Base-by-base conservation (phyloP, 2,113 vertebrate genomes). In the Cyprinodon brontotheroides region DNA sequence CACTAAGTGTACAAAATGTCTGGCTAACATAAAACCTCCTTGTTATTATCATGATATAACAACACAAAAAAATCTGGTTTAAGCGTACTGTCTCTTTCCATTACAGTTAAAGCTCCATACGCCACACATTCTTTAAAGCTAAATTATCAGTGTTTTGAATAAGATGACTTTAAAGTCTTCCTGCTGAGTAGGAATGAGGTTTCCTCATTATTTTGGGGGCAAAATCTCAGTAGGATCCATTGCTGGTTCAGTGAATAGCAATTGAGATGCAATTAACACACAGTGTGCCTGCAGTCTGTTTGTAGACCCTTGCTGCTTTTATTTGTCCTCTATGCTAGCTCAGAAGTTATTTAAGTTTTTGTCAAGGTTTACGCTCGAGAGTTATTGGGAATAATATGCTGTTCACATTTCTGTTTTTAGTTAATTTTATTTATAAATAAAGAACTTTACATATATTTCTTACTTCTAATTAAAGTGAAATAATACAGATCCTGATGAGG, bases 231-330 rank as follows among this genome's bases (percentile, higher is more conserved):
- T 81, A 81, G 87, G 90, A 87, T 78, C 74, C 59, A 82, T 75
- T 70, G 70, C 75, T 87, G 87, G 86, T 77, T 84, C 87, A 86
- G 70, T 84, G 75, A 83, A 84, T 78, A 75, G 80, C 89, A 89
- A 89, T 85, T 82, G 77, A 82, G 73, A 87, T 59, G 78, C 70
- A 0, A 90, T 92, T 91, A 92, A 83, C 66, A 40, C 90, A 77
- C 89, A 90, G 83, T 78, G 48, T 80, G 90, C 87, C 89, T 72
- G 86, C 81, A 89, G 88, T 88, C 86, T 92, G 88, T 91, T 90
- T 91, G 88, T 53, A 76, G 79, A 87, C 71, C 74, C 90, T 81
- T 61, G 84, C 91, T 89, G 88, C 14, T 76, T 87, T 85, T 89
- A 77, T 89, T 87, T 85, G 72, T 61, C 15, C 82, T 78, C 65